Conservation (phyloP, 2,888 invertebrate genomes). For the Agrenia bidenticulata region DNA sequence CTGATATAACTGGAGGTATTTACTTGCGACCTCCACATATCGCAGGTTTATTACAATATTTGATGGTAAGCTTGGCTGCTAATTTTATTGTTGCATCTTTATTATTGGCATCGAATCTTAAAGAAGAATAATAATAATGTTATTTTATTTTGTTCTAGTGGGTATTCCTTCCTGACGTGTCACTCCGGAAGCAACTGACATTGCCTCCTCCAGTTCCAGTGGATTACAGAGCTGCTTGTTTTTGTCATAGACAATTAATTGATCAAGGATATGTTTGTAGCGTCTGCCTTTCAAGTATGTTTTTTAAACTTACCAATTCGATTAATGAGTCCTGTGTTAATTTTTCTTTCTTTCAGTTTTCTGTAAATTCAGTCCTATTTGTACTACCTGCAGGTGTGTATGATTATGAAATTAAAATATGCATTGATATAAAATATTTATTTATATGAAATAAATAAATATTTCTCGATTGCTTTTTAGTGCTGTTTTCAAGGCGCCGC, state of each 20-base stretch:
- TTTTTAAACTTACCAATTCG: too few species aligned
- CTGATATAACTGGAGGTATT: constrained; percentile 92
- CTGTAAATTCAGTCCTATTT: constrained; percentile 95
- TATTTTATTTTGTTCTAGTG: constrained; percentile 63
- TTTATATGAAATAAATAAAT: too few species aligned
- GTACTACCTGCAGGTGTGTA: constrained; percentile 96
- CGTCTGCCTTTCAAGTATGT: constrained; percentile 88
- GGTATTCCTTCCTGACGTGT: constrained; percentile 88
- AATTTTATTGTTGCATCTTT: too few species aligned
- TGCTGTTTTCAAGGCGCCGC: constrained; percentile 87
- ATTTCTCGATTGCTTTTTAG: too few species aligned
- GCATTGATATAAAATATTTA: too few species aligned
- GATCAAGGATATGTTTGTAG: constrained; percentile 98
- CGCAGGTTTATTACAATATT: constrained; percentile 81
- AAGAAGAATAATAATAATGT: neutral
- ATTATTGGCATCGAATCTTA: neutral
- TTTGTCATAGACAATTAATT: constrained; percentile 92
- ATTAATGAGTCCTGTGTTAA: neutral
- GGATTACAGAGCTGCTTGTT: constrained; percentile 95
- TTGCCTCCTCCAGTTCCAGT: constrained; percentile 87
- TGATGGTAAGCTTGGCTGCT: constrained; percentile 66
- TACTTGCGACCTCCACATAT: constrained; percentile 84
- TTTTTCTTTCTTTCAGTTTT: constrained; percentile 71
- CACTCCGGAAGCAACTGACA: constrained; percentile 76
- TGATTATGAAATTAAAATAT: constrained; percentile 54